A percentile compares a stretch with the other conserved stretches of the same genome.
These are phyloP conservation scores for Euleptes europaea DNA, from an alignment of 2,113 vertebrate species.

Conservation along the genomic window DNA sequence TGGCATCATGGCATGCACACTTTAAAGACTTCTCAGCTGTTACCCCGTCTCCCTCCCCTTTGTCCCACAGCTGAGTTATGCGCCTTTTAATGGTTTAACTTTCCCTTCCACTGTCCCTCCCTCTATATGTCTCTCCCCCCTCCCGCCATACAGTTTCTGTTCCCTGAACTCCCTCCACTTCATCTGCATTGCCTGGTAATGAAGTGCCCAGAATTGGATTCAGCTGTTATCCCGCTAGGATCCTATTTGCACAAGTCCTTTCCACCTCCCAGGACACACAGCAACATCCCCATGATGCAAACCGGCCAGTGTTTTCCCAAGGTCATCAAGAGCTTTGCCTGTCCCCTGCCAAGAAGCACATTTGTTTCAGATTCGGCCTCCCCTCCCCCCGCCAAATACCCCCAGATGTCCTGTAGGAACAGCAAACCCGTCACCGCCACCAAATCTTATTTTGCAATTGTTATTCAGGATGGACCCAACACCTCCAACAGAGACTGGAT, in stretches of 20 bases:
- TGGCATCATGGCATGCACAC: conserved; percentile 6
- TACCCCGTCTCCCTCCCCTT: background rate
- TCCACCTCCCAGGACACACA: background rate
- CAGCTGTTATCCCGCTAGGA: background rate
- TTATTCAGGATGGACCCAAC: background rate
- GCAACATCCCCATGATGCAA: background rate
- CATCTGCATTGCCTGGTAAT: background rate
- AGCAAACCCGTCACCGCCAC: background rate
- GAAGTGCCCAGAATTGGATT: background rate
- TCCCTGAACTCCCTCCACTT: background rate
- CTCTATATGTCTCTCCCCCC: background rate
- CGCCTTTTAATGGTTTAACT: background rate
- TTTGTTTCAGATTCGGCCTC: background rate
- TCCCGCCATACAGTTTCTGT: background rate
- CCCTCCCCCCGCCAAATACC: background rate
- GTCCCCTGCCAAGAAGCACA: rapidly evolving
- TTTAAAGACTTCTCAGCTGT: conserved; percentile 7
- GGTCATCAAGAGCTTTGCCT: rapidly evolving
- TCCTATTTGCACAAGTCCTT: background rate
- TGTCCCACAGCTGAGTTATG: conserved; percentile 3
- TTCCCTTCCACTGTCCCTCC: conserved; percentile 16
- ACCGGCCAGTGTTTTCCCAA: background rate
- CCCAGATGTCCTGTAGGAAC: background rate
- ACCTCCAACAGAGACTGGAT: background rate
- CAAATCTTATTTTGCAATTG: rapidly evolving